phyloP scores from a whole-genome alignment of 2,888 invertebrate species.

The Azorinus chamasolen region DNA sequence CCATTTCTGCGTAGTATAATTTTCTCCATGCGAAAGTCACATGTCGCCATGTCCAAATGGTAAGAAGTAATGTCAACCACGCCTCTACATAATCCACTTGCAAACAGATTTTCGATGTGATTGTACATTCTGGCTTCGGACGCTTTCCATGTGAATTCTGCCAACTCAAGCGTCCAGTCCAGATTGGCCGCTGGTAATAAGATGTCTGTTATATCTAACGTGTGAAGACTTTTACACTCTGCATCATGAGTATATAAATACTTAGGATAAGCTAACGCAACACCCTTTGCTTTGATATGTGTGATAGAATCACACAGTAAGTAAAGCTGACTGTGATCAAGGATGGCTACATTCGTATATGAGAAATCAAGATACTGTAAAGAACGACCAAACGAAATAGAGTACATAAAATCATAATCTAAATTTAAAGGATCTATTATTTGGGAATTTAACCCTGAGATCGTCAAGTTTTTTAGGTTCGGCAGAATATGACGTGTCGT shows the following conservation, averaged over 20 bases:
- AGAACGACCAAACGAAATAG: too few species aligned
- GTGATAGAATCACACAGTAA: not conserved
- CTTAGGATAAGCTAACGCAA: too few species aligned
- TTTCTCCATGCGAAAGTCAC: not conserved
- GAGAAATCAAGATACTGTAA: too few species aligned
- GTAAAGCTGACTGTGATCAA: not conserved
- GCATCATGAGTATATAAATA: not conserved
- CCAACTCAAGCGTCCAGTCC: too few species aligned
- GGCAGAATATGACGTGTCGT: too few species aligned
- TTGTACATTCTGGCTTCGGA: not conserved
- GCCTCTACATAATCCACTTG: not conserved
- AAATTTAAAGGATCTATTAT: too few species aligned
- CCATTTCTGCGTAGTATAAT: constrained; percentile 12
- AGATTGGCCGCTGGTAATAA: too few species aligned
- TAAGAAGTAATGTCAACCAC: not conserved
- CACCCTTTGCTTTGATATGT: too few species aligned
- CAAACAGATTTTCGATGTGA: not conserved
- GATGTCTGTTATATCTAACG: constrained; percentile 6
- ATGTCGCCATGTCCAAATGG: not conserved
- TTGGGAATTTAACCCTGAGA: too few species aligned
- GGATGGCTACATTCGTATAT: too few species aligned
- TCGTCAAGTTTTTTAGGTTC: too few species aligned
- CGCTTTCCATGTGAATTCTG: not conserved
- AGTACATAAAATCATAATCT: too few species aligned
- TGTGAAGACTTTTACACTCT: not conserved